Percentiles rank a stretch among this genome's conserved stretches.
These are phyloP conservation scores for Macheiramphus alcinus DNA, from an alignment of 2,113 vertebrate species.

Conservation along the genomic window DNA sequence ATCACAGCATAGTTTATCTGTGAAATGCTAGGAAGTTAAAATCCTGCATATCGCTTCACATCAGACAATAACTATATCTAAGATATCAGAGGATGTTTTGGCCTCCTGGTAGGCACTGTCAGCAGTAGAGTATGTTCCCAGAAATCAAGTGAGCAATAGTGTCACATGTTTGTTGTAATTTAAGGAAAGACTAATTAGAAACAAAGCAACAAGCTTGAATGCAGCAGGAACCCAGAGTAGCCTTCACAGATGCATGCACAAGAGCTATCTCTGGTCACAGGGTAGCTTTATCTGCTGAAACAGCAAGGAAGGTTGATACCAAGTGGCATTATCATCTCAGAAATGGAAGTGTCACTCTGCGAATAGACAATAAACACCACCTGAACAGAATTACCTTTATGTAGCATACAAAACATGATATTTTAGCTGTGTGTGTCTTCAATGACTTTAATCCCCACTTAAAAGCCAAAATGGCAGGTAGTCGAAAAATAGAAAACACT, in stretches of 20 bases:
- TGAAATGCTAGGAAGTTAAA: not conserved
- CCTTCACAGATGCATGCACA: not conserved
- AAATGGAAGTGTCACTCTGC: not conserved
- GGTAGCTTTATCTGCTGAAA: not conserved
- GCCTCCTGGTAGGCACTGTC: not conserved
- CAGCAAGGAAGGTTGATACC: not conserved
- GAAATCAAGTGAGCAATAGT: not conserved
- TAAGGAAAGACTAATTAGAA: not conserved
- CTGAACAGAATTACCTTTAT: not conserved
- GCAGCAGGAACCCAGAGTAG: not conserved
- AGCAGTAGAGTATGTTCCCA: not conserved
- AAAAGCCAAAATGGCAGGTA: not conserved
- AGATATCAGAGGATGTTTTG: not conserved
- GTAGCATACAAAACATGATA: not conserved
- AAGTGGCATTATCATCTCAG: not conserved
- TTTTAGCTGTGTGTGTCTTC: not conserved
- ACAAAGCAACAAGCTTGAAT: not conserved
- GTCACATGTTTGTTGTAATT: not conserved
- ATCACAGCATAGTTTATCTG: not conserved
- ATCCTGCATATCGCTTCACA: not conserved
- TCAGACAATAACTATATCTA: not conserved
- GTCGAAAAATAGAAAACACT: not conserved
- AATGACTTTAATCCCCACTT: not conserved
- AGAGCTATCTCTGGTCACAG: not conserved
- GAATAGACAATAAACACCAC: not conserved